Base-by-base conservation (phyloP, 1,140 invertebrate species). In the Nasonia longicornis region DNA sequence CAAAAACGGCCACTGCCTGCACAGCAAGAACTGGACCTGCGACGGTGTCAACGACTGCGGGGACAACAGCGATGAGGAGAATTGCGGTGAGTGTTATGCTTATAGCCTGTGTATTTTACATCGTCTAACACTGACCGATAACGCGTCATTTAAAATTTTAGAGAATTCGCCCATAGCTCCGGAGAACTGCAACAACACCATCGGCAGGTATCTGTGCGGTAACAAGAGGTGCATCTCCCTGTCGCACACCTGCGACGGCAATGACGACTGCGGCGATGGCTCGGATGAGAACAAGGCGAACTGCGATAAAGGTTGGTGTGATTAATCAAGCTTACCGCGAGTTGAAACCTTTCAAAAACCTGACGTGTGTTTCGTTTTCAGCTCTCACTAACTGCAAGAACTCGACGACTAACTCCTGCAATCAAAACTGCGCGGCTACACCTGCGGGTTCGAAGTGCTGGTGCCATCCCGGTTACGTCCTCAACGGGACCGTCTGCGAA, bases 221-320 rank as follows among this genome's bases (percentile, higher is more conserved):
- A 93, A 95, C 85, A 88, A 89, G 4, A 91, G 91, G 11, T 97
- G 96, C 84, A 91, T 97, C 26, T 88, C 91, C 0, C 67, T 92
- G 0, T 85, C 90, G 1, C 83, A 91, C 63, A 94, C 96, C 58
- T 98, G 97, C 86, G 93, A 98, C 85, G 92, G 92, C 0, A 89
- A 92, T 0, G 69, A 89, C 6, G 94, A 98, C 84, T 98, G 97
- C 88, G 90, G 92, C 0, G 96, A 98, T 90, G 92, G 91, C 2
- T 95, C 94, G 2, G 97, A 98, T 87, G 82, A 83, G 26, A 16
- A 77, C 71, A 38, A 35, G 14, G 42, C 63, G 0, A n/a, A 76
- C 16, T 82, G 81, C 29, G 29, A 20, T 0, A 76, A 69, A 79
- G 66, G 67, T 79, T 66, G 38, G n/a, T 71, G 11, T 45, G 38